phyloP scores from a whole-genome alignment of 2,888 invertebrate species.

The Coecobrya sp. region DNA sequence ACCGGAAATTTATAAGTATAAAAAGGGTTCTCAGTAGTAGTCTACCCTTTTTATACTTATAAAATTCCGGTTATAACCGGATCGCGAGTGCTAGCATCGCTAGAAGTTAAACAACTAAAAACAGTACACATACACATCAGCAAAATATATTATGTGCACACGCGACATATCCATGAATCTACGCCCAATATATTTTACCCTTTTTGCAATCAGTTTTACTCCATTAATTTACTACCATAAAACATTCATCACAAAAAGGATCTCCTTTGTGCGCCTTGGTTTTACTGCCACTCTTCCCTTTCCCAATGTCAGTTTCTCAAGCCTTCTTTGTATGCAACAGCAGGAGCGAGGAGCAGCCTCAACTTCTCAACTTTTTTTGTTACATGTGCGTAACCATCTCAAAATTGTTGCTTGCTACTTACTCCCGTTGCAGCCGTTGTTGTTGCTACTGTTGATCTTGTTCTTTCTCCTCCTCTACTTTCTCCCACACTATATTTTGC shows the following conservation, averaged over 20 bases:
- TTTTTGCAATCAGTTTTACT: conserved; percentile 65
- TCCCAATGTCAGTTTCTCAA: neutral
- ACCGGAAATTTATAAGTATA: too few relatives aligned
- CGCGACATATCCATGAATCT: conserved; percentile 27
- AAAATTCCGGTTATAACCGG: too few relatives aligned
- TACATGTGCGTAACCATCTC: neutral
- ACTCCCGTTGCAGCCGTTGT: neutral
- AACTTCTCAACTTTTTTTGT: conserved; percentile 5
- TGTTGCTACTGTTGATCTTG: neutral
- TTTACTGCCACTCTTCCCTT: conserved; percentile 23
- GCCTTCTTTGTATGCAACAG: neutral
- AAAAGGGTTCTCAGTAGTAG: too few relatives aligned
- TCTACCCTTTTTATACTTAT: too few relatives aligned
- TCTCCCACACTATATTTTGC: neutral
- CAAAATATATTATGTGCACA: neutral
- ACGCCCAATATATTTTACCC: conserved; percentile 36
- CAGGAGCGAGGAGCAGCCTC: neutral
- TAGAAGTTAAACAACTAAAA: too few relatives aligned
- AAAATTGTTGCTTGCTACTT: neutral
- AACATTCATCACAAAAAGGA: conserved; percentile 55
- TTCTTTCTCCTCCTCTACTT: neutral
- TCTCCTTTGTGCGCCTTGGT: conserved; percentile 22
- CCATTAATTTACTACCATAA: conserved; percentile 74
- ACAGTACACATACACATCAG: neutral
- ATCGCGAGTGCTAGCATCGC: too few relatives aligned